Percentiles rank a stretch among this genome's conserved stretches.
Conservation (phyloP, 2,113 vertebrate genomes). For the Oenanthe melanoleuca region DNA sequence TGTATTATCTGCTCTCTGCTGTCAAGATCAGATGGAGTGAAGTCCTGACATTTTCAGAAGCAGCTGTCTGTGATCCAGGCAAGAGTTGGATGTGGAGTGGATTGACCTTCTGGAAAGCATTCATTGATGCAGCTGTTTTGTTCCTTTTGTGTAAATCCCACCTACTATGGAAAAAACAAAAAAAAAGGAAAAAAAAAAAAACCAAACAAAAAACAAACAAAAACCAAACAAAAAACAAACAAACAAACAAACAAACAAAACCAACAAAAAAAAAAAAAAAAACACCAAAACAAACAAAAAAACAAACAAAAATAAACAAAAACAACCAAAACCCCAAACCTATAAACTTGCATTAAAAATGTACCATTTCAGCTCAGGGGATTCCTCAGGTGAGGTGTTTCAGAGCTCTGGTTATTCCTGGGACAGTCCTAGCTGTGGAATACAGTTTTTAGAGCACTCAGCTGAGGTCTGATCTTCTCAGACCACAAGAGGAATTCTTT, state of each 20-base stretch:
- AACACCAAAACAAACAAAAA: no score
- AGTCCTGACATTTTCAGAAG: neutral
- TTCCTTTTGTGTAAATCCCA: neutral
- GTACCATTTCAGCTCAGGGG: neutral
- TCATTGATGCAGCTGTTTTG: neutral
- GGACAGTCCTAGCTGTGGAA: rapidly evolving
- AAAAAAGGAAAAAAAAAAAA: neutral
- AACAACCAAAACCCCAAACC: neutral
- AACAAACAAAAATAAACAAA: neutral
- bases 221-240: neutral
- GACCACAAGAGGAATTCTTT: neutral
- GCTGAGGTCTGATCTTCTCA: neutral
- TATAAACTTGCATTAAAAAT: neutral
- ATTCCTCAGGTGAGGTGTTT: neutral
- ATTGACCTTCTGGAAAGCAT: neutral
- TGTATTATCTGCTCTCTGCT: neutral
- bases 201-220: no score
- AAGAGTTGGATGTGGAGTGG: neutral
- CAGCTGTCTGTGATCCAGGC: neutral
- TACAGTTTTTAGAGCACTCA: neutral
- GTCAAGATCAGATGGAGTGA: neutral
- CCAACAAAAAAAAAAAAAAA: neutral
- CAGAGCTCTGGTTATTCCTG: neutral
- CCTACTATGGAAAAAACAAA: neutral
- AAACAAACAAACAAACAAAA: neutral